Evolutionary conservation across 1,140 invertebrate species (phyloP).

Genomic region (Dendrolimus punctatus): DNA sequence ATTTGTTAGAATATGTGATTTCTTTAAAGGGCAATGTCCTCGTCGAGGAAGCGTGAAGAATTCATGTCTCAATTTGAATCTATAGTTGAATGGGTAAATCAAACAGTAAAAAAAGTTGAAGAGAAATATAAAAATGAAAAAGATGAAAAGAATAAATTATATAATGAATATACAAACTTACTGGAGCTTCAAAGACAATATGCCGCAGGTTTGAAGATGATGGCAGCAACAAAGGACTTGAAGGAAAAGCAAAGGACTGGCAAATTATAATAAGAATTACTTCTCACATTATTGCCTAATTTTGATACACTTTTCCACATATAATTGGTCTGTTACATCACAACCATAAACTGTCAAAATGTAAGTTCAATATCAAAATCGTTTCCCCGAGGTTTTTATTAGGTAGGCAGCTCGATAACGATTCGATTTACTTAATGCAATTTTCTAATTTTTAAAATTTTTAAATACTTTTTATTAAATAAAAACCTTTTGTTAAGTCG

Average conservation of each 20-base stretch:
- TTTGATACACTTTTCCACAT: neutral
- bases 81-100: constrained; percentile 88
- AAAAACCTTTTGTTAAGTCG: too few species aligned
- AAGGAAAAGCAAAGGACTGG: too few species aligned
- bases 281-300: neutral
- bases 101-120: constrained; percentile 84
- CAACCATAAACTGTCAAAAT: too few species aligned
- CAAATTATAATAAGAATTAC: too few species aligned
- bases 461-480: too few species aligned
- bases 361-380: too few species aligned
- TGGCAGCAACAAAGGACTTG: constrained; percentile 71
- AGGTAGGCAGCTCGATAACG: too few species aligned
- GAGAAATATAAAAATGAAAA: constrained; percentile 80
- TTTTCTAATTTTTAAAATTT: too few species aligned
- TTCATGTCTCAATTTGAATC: constrained; percentile 91
- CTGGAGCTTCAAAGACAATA: constrained; percentile 89
- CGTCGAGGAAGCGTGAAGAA: constrained; percentile 81
- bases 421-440: too few species aligned
- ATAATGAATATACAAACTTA: constrained; percentile 79
- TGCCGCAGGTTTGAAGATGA: constrained; percentile 86
- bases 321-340: too few species aligned
- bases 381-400: too few species aligned
- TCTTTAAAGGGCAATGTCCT: constrained; percentile 77
- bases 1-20: constrained; percentile 13
- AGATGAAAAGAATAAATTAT: constrained; percentile 79